Base-by-base conservation (phyloP, 1,140 invertebrate genomes). In the Centruroides sculpturatus region DNA sequence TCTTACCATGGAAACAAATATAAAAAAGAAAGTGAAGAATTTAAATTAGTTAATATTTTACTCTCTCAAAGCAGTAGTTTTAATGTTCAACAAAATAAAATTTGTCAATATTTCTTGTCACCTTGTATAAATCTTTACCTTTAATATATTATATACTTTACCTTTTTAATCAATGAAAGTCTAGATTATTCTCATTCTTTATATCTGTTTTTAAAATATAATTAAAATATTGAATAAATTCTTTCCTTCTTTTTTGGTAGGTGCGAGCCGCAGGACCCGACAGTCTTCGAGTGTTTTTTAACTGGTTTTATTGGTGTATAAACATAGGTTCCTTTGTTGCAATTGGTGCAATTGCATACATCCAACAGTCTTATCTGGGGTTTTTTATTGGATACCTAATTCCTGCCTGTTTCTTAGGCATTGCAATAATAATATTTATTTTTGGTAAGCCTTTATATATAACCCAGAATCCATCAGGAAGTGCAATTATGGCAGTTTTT, bases 261-360 rank as follows among this genome's bases (percentile, higher is more conserved):
- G 68, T 77, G 0, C 71, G 72, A 53, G 68, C 70, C 56, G 67
- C 71, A 23, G 75, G 76, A 41, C 62, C 69, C 34, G 68, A 72
- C 41, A 71, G 71, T 34, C 67, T 76, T 1, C 70, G 76, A 60
- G 66, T 69, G 11, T 79, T 78, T 66, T 78, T 79, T 63, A 78
- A 76, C 60, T 77, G 76, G 74, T 77, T 76, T 61, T 80, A 80
- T 60, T 79, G 77, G 78, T 78, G 73, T 63, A 69, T 79, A 34
- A 80, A 80, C 67, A 67, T 78, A 46, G 78, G 78, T n/a, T 73
- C 75, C 8, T 65, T 79, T 41, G 59, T 77, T 41, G 75, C 76
- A 10, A 69, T 79, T 56, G 71, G 71, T 11, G 71, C 66, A 5
- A 68, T 80, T 52, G 72, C 74, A 7, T 80, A 76, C 64, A 66